phyloP scores from a whole-genome alignment of 1,140 invertebrate genomes.

The Pararge aegeria region DNA sequence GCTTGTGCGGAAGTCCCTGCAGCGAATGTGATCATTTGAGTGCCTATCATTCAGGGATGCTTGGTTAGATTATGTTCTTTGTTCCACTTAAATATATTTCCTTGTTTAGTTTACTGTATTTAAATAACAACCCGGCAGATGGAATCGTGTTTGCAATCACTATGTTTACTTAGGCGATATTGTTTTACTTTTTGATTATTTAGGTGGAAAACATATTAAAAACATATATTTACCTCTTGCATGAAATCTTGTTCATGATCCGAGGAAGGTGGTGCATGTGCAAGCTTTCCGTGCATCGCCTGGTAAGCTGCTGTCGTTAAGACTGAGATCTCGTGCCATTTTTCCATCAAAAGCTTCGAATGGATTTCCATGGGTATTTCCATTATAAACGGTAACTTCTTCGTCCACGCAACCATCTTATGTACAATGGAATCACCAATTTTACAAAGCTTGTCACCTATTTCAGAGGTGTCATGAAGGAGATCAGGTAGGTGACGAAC shows the following conservation, averaged over 20 bases:
- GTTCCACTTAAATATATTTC: constrained; percentile 11
- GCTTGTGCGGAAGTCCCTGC: constrained; percentile 70
- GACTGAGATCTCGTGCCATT: constrained; percentile 98
- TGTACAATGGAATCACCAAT: constrained; percentile 97
- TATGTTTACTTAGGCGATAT: neutral
- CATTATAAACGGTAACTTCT: constrained; percentile 96
- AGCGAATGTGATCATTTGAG: constrained; percentile 63
- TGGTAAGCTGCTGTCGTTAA: constrained; percentile 96
- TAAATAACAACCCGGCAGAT: no score
- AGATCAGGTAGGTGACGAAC: constrained; percentile 94
- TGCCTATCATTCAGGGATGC: constrained; percentile 31
- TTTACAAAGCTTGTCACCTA: constrained; percentile 95
- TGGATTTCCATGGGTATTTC: constrained; percentile 97
- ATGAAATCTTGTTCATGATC: constrained; percentile 85
- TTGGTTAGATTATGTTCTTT: constrained; percentile 14
- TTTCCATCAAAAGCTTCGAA: constrained; percentile 96
- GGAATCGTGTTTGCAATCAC: no score
- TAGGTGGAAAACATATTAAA: no score
- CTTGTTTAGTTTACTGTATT: neutral
- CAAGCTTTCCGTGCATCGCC: constrained; percentile 89
- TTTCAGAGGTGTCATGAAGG: constrained; percentile 93
- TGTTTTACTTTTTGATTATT: no score
- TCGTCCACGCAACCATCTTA: constrained; percentile 99
- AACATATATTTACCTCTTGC: constrained; percentile 82
- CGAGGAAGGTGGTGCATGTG: constrained; percentile 75